Evolutionary conservation across 2,888 invertebrate genomes (phyloP).

Genomic region (Muscina levida): DNA sequence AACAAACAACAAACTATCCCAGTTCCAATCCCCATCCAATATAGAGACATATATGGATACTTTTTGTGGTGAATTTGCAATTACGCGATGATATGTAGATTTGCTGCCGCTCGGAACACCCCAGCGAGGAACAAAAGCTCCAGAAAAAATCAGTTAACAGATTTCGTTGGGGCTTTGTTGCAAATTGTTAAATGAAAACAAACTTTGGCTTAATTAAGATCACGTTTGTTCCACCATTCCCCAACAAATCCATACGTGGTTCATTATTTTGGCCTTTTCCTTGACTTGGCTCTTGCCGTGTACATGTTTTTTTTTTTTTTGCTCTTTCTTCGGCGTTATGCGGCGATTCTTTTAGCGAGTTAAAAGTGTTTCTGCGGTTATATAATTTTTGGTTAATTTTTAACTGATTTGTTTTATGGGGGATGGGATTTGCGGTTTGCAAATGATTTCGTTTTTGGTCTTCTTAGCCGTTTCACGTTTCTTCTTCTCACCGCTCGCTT

Average conservation of each 20-base stretch:
- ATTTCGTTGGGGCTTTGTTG: conserved; percentile 12
- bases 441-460: conserved; percentile 19
- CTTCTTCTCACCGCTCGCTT: neutral
- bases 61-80: neutral
- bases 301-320: conserved; percentile 22
- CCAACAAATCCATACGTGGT: conserved; percentile 3
- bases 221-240: conserved; percentile 66
- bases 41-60: neutral
- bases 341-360: conserved; percentile 24
- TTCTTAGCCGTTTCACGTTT: conserved; percentile 1
- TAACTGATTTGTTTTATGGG: conserved; percentile 5
- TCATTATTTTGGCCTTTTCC: conserved; percentile 49
- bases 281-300: neutral
- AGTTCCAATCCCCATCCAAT: neutral
- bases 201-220: conserved; percentile 67
- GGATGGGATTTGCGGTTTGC: conserved; percentile 9
- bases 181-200: conserved; percentile 12
- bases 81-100: conserved; percentile 19
- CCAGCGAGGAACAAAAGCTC: neutral
- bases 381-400: conserved; percentile 20
- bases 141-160: conserved; percentile 10
- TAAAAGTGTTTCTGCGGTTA: conserved; percentile 25
- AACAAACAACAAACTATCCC: conserved; percentile 28
- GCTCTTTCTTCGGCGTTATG: conserved; percentile 11
- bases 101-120: neutral